Percentiles rank a stretch among this genome's conserved stretches.
Evolutionary conservation across 2,113 vertebrate species (phyloP).

Genomic region (Dasyornis broadbenti): DNA sequence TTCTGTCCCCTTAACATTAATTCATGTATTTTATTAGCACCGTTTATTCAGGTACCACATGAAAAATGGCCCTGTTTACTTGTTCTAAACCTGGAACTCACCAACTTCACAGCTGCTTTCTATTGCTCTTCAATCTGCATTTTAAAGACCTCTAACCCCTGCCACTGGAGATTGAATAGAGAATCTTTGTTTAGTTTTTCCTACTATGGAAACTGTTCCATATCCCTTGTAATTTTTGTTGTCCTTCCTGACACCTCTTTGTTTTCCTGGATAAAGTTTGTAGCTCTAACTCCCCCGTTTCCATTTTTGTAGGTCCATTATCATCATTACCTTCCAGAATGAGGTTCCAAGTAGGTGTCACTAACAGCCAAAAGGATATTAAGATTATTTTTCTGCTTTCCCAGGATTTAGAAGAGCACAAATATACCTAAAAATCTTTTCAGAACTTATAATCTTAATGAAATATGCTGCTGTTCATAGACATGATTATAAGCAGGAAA

Average conservation of each 20-base stretch:
- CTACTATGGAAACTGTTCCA: not conserved
- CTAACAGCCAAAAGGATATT: not conserved
- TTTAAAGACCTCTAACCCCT: not conserved
- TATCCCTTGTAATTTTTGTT: not conserved
- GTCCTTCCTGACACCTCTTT: not conserved
- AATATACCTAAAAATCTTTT: not conserved
- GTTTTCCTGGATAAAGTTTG: not conserved
- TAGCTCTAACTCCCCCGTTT: not conserved
- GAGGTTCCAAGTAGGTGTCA: not conserved
- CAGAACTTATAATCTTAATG: not conserved
- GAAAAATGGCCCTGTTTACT: not conserved
- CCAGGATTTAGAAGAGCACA: not conserved
- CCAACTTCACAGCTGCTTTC: not conserved
- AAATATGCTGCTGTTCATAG: not conserved
- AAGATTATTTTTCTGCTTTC: not conserved
- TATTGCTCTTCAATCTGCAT: not conserved
- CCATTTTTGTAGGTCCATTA: not conserved
- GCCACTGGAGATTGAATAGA: not conserved
- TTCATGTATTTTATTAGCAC: not conserved
- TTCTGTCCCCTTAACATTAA: not conserved
- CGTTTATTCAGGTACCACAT: not conserved
- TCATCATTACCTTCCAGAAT: not conserved
- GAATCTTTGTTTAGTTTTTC: not conserved
- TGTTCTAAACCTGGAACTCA: not conserved
- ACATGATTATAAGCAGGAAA: not conserved